phyloP scores from a whole-genome alignment of 2,113 vertebrate genomes.

The Mus pahari region DNA sequence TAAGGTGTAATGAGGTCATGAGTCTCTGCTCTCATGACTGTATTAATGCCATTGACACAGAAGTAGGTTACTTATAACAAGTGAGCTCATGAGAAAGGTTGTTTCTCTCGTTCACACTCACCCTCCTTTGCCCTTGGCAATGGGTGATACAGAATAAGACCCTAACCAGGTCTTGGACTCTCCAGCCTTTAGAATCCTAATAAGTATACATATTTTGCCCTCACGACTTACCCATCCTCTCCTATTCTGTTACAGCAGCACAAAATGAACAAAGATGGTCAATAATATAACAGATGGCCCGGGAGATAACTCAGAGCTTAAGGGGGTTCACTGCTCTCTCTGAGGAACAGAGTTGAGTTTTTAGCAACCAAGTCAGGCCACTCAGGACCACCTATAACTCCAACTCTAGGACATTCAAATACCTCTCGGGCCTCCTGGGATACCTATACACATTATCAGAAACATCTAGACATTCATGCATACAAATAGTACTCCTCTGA shows the following conservation, averaged over 20 bases:
- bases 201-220: not conserved
- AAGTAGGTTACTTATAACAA: not conserved
- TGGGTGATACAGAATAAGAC: not conserved
- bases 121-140: not conserved
- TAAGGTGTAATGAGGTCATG: not conserved
- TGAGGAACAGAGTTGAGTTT: not conserved
- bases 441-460: not conserved
- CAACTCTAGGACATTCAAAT: not conserved
- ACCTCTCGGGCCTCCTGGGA: no score
- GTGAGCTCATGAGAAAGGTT: not conserved
- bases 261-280: not conserved
- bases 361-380: not conserved
- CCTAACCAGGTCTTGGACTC: not conserved
- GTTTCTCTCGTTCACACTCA: not conserved
- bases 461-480: not conserved
- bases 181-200: not conserved
- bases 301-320: not conserved
- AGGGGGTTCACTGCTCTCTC: not conserved
- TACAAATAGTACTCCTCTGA: not conserved
- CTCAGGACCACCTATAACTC: not conserved
- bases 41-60: not conserved
- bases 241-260: not conserved
- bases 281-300: not conserved
- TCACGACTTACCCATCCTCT: not conserved
- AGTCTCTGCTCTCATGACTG: not conserved